Percentiles rank a stretch among this genome's conserved stretches.
These are phyloP conservation scores for Mesorhabditis sp. DNA, from an alignment of 2,888 invertebrate genomes.

Conservation along the genomic window DNA sequence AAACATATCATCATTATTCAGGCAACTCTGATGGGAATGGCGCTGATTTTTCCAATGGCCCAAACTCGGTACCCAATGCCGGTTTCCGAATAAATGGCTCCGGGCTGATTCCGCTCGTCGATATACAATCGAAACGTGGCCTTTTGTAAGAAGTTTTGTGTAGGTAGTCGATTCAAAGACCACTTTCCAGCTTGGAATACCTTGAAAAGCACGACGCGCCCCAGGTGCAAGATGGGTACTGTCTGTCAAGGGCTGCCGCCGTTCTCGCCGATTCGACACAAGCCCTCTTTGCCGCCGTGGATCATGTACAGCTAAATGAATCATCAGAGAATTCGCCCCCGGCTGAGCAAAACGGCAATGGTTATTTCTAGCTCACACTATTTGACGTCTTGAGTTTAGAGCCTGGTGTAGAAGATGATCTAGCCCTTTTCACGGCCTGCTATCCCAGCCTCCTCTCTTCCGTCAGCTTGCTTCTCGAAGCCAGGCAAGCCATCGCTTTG, in stretches of 20 bases:
- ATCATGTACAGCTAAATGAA: constrained; percentile 12
- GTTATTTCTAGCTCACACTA: neutral
- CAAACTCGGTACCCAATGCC: neutral
- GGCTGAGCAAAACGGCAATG: neutral
- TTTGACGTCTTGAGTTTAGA: neutral
- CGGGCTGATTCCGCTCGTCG: neutral
- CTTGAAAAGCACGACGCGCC: constrained; percentile 91
- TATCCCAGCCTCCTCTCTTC: neutral
- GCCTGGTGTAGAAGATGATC: neutral
- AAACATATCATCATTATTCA: neutral
- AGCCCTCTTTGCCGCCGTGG: constrained; percentile 25
- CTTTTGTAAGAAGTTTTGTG: neutral
- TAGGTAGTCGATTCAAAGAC: neutral
- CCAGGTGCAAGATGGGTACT: constrained; percentile 89
- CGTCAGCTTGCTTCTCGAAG: constrained; percentile 13
- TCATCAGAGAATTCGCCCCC: neutral
- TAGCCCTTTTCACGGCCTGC: constrained; percentile 1
- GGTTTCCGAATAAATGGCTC: neutral
- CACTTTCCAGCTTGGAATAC: constrained; percentile 79
- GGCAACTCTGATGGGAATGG: neutral
- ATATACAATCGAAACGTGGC: neutral
- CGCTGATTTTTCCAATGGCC: no score
- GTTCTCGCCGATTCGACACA: constrained; percentile 28
- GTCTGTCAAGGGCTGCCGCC: constrained; percentile 73
- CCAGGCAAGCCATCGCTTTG: constrained; percentile 7